Conservation (phyloP, 1,140 invertebrate genomes). For the Pectinophora gossypiella region DNA sequence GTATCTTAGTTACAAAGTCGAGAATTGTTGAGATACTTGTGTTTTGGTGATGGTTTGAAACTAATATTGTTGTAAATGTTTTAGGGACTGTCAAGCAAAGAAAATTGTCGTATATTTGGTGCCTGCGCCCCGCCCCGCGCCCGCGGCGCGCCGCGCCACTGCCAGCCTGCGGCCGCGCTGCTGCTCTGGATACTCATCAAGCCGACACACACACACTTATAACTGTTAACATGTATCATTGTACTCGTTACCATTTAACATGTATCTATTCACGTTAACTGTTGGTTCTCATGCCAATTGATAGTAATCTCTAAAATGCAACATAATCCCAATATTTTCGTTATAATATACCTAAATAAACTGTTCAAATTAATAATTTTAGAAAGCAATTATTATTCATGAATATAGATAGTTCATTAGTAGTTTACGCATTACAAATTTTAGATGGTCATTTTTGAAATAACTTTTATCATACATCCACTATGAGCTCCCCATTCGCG, state of each 20-base stretch:
- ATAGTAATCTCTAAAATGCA: neutral
- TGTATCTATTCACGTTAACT: neutral
- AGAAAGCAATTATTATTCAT: conserved; percentile 28
- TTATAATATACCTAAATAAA: neutral
- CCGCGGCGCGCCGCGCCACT: neutral
- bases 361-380: conserved; percentile 17
- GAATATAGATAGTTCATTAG: conserved; percentile 20
- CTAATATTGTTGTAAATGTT: conserved; percentile 17
- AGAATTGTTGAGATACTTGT: too few relatives aligned
- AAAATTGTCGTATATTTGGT: conserved; percentile 39
- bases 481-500: neutral
- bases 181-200: neutral
- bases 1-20: too few relatives aligned
- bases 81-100: conserved; percentile 52
- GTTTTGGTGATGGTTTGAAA: too few relatives aligned
- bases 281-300: neutral
- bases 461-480: neutral
- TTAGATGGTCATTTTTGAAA: conserved; percentile 7
- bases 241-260: neutral
- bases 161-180: neutral
- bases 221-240: too few relatives aligned
- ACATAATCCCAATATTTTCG: neutral
- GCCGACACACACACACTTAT: neutral
- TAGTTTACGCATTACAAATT: conserved; percentile 15
- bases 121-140: conserved; percentile 46